phyloP scores from a whole-genome alignment of 2,888 invertebrate genomes.

The Orchesella flavescens region DNA sequence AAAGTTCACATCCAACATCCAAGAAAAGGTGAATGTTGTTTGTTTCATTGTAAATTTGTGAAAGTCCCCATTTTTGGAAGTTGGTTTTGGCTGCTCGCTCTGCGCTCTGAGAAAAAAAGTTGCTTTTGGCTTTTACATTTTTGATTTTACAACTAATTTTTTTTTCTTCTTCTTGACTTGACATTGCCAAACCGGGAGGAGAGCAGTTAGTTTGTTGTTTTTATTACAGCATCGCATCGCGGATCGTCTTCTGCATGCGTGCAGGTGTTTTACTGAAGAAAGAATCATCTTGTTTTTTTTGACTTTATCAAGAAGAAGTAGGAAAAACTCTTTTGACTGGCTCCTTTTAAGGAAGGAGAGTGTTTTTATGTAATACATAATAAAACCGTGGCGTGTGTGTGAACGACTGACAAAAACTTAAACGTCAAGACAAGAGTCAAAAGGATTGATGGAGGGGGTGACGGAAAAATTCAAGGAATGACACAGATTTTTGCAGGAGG shows the following conservation, averaged over 20 bases:
- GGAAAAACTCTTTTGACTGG: slow-evolving; percentile 15
- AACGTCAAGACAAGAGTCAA: too few relatives aligned
- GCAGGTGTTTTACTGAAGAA: slow-evolving; percentile 23
- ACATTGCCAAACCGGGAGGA: slow-evolving; percentile 52
- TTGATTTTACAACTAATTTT: too few relatives aligned
- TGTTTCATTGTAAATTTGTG: slow-evolving; percentile 57
- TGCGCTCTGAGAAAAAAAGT: slow-evolving; percentile 35
- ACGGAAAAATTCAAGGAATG: slow-evolving; percentile 13
- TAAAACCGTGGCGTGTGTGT: too few relatives aligned
- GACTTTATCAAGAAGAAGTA: slow-evolving; percentile 22
- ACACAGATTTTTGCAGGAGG: slow-evolving; percentile 2
- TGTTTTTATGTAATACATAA: slow-evolving; percentile 22
- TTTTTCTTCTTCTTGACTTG: slow-evolving; percentile 36
- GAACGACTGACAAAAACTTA: too few relatives aligned
- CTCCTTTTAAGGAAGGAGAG: slow-evolving; percentile 37
- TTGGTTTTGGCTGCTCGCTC: slow-evolving; percentile 31
- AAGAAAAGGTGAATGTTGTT: slow-evolving; percentile 61
- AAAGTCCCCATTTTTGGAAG: slow-evolving; percentile 64
- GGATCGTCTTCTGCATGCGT: slow-evolving; percentile 35
- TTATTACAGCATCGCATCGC: slow-evolving; percentile 27
- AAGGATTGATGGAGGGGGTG: not conserved
- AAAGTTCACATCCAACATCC: slow-evolving; percentile 53
- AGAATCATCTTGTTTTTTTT: slow-evolving; percentile 3
- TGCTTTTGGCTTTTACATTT: slow-evolving; percentile 25
- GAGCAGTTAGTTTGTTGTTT: slow-evolving; percentile 21